These are phyloP conservation scores for Pocillopora meandrina DNA, from an alignment of 92 coral and sea anemone species.

Conservation along the genomic window DNA sequence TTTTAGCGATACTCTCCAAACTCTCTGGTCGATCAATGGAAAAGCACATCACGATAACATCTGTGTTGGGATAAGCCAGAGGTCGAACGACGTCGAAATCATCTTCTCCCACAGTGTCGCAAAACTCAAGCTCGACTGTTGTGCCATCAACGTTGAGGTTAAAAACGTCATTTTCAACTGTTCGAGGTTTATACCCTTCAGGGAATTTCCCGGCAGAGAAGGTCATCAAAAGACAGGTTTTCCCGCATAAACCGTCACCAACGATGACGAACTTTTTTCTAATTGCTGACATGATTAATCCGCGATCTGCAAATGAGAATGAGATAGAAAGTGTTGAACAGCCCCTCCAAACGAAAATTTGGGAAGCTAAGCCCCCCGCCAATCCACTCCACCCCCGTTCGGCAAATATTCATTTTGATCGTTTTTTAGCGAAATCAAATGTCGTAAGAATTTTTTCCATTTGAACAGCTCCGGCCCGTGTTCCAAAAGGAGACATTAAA, in stretches of 20 bases:
- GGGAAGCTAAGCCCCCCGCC: no score
- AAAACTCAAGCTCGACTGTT: slow-evolving; percentile 85
- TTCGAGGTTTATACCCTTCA: slow-evolving; percentile 91
- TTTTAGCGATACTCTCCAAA: slow-evolving; percentile 93
- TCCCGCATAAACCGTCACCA: slow-evolving; percentile 98
- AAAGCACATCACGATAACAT: slow-evolving; percentile 95
- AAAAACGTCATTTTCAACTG: slow-evolving; percentile 88
- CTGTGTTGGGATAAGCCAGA: slow-evolving; percentile 89
- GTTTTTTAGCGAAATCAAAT: no score
- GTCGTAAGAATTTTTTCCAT: no score
- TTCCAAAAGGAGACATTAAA: no score
- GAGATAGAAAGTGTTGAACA: no score
- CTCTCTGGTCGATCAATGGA: slow-evolving; percentile 97
- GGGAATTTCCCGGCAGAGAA: slow-evolving; percentile 95
- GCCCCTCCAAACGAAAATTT: no score
- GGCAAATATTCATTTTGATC: no score
- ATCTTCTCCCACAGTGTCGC: slow-evolving; percentile 97
- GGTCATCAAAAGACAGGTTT: slow-evolving; percentile 90
- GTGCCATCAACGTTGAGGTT: slow-evolving; percentile 86
- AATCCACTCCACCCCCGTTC: no score
- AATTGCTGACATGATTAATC: slow-evolving; percentile 76
- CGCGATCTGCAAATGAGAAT: slow-evolving; percentile 22
- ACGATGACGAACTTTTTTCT: slow-evolving; percentile 92
- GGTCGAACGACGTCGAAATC: slow-evolving; percentile 95
- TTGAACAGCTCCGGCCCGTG: no score